phyloP scores from a whole-genome alignment of 2,113 vertebrate genomes.

The Neogobius melanostomus region DNA sequence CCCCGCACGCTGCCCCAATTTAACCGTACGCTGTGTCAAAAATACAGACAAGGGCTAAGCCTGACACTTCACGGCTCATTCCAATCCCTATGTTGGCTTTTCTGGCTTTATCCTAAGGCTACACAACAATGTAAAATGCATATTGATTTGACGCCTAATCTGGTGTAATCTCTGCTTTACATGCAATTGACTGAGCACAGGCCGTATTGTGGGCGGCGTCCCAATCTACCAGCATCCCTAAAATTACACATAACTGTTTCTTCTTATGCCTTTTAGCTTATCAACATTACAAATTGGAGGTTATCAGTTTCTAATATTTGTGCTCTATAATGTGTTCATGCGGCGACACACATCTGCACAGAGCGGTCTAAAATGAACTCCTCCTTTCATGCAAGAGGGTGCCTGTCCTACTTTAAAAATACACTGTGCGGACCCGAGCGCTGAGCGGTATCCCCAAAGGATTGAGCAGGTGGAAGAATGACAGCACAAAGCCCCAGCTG shows the following conservation, averaged over 20 bases:
- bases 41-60: neutral
- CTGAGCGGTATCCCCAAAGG: constrained; percentile 23
- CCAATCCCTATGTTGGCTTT: constrained; percentile 17
- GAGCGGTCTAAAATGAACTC: constrained; percentile 47
- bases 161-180: neutral
- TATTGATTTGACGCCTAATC: neutral
- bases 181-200: neutral
- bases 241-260: too few species aligned
- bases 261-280: too few species aligned
- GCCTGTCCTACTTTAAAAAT: constrained; percentile 59
- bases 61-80: neutral
- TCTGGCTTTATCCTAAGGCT: neutral
- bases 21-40: neutral
- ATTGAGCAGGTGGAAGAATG: constrained; percentile 21
- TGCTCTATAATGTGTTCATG: neutral
- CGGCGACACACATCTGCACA: constrained; percentile 39
- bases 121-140: neutral
- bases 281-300: too few species aligned
- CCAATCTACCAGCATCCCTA: too few species aligned
- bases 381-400: constrained; percentile 52
- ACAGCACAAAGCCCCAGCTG: neutral
- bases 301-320: neutral
- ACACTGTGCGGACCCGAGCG: constrained; percentile 17
- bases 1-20: neutral
- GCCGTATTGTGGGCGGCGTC: neutral